Base-by-base conservation (phyloP, 2,113 vertebrate genomes). In the Myotis lucifugus region DNA sequence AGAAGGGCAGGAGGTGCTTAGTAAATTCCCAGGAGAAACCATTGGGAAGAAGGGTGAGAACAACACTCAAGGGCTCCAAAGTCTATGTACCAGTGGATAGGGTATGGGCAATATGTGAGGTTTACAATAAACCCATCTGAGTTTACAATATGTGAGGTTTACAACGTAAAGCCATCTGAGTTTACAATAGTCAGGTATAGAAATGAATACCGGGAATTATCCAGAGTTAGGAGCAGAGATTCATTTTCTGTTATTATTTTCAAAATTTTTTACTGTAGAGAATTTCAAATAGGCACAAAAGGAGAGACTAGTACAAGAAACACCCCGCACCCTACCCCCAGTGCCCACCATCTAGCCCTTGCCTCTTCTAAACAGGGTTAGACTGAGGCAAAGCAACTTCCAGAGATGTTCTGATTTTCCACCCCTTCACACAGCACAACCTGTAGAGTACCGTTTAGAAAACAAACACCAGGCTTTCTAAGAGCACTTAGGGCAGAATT, bases 241-340 rank as follows among this genome's bases (percentile, higher is more conserved):
- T 74, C 54, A 48, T 46, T 50, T 96, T 95, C 56, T 89, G 37
- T 76, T 81, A 29, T 78, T 77, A 56, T n/a, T 88, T 84, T 84
- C 83, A 91, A 90, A 29, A 1, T 40, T 52, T 42, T 76, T 90
- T 64, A 73, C 52, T 86, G 61, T 61, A 37, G 56, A 54, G 73
- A 84, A 78, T 74, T 77, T 90, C 29, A 87, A 73, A 78, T 10
- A 52, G 61, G 54, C 29, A 92, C 15, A 84, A 66, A 91, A 92
- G 69, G 61, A 94, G 46, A 85, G 88, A 70, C 23, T 40, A 83
- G 19, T 50, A 48, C 29, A 70, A 72, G 14, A 32, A 81, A 72
- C 23, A 14, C 11, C 14, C 48, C 23, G 6, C 17, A 40, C 4
- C 1, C 37, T 13, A 37, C 4, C 1, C n/a, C 18, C 46, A 6